phyloP scores from a whole-genome alignment of 2,113 vertebrate genomes.

The Ivindomyrus marchei region DNA sequence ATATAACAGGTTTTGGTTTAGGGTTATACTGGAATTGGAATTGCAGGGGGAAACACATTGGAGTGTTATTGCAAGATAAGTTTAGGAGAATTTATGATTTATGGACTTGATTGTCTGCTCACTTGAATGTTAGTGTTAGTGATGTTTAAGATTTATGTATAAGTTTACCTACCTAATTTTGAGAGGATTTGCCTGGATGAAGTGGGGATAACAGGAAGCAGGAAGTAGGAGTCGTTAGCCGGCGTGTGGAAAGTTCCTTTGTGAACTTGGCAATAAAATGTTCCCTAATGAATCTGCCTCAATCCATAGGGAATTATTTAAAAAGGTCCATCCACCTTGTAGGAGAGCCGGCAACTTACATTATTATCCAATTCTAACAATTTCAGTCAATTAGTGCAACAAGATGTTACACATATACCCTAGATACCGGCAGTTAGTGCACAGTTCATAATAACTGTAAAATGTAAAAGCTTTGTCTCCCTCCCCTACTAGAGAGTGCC shows the following conservation, averaged over 20 bases:
- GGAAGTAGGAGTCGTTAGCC: not conserved
- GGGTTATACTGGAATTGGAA: not conserved
- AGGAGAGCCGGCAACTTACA: not conserved
- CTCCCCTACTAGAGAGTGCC: not conserved
- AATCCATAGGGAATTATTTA: not conserved
- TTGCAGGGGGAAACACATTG: not conserved
- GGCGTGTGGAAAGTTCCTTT: not conserved
- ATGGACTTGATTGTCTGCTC: not conserved
- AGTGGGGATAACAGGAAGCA: not conserved
- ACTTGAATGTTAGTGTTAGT: not conserved
- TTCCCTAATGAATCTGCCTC: not conserved
- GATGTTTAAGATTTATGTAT: not conserved
- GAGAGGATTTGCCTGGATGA: not conserved
- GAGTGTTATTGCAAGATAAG: not conserved
- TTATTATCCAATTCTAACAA: not conserved
- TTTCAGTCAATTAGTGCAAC: not conserved
- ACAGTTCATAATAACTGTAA: not conserved
- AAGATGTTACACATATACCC: not conserved
- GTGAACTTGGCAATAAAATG: not conserved
- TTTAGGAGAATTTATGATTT: not conserved
- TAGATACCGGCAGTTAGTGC: not conserved
- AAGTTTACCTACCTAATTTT: not conserved
- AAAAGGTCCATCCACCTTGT: not conserved
- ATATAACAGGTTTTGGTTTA: not conserved
- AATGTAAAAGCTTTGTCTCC: not conserved